Evolutionary conservation across 1,140 invertebrate species (phyloP), one percentile per base, ranked within the genome.

Genomic region (Apis laboriosa): DNA sequence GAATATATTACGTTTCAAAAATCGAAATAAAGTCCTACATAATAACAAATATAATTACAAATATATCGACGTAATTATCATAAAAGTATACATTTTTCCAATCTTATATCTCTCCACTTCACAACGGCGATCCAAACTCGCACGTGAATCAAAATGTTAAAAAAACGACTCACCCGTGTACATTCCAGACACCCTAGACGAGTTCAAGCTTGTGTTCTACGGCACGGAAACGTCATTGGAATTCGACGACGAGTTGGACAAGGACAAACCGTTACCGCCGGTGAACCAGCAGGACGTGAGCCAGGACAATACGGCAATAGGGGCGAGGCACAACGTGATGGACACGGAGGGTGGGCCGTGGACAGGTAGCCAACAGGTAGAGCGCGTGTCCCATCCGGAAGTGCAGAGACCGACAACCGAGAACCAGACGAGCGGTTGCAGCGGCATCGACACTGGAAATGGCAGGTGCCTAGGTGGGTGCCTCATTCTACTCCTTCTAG

Each of bases 181-280:
- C 34, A 53, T 90, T 94, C 58, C 91, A 96, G 95, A 94, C 82
- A 93, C 93, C 0, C 86, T 96, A 11, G 90, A 92, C 0, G 93
- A 95, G 13, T 96, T 95, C 95, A 93, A 95, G 77, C 84, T 96
- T 68, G 93, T 95, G 28, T 93, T 96, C 74, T 95, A 95, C 86
- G 95, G 95, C 0, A 96, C 95, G 19, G 94, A 95, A 24, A 95
- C 93, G 11, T 93, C 94, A 0, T 92, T 95, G 9, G 94, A 94
- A 13, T 84, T 92, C 11, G 93, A 95, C 63, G 92, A 93, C 51
- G 91, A 91, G 7, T 74, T 93, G 34, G 92, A 92, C 74, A 91
- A 88, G 79, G 92, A 92, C 72, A 93, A 93, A 43, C 81, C 78
- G 1, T 55, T 79, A 1, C 86, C 90, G 11, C 72, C 84, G 1